Evolutionary conservation across 2,888 invertebrate species (phyloP), one percentile per base, ranked within the genome.

Genomic region (Theodoxus fluviatilis): DNA sequence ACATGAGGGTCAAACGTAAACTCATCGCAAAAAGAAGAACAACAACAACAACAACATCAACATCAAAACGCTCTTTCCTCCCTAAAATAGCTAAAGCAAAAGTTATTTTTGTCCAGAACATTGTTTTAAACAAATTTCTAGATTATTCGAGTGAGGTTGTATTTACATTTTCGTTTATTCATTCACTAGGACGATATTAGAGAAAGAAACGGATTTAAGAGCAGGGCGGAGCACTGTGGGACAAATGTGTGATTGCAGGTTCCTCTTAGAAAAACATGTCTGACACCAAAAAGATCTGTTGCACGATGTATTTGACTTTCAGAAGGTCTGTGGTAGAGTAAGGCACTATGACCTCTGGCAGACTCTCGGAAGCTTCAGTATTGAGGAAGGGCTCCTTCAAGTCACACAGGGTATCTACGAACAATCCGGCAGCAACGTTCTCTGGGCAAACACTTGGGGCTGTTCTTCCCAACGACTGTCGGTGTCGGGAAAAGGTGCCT

Each of bases 291-390:
- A 18, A 15, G 65, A 65, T 33, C 31, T 43, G 18, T 65, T 35
- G 25, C 65, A 65, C 65, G 31, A 40, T 31, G 40, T 43, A 4
- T 28, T 15, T 28, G 65, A 65, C 43, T 65, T 65, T 38, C 40
- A 43, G 12, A 40, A 43, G 22, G 65, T 31, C 37, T 65, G 40
- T 28, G 65, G 47, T 47, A 65, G 6, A 40, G 65, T 65, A 22
- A 43, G 7, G 1, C 40, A 43, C 37, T 25, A 43, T 22, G 65
- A 38, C 38, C 38, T 38, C 25, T 57, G 57, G 25, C 25, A n/a
- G 9, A 33, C 18, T 6, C 25, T 57, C 57, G 31, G 28, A 57
- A 33, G 28, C 28, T 57, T 57, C 28, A n/a, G n/a, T n/a, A n/a
- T n/a, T n/a, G n/a, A n/a, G n/a, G n/a, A n/a, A n/a, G n/a, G n/a